phyloP scores from a whole-genome alignment of 2,888 invertebrate species.

The Lagria hirta region DNA sequence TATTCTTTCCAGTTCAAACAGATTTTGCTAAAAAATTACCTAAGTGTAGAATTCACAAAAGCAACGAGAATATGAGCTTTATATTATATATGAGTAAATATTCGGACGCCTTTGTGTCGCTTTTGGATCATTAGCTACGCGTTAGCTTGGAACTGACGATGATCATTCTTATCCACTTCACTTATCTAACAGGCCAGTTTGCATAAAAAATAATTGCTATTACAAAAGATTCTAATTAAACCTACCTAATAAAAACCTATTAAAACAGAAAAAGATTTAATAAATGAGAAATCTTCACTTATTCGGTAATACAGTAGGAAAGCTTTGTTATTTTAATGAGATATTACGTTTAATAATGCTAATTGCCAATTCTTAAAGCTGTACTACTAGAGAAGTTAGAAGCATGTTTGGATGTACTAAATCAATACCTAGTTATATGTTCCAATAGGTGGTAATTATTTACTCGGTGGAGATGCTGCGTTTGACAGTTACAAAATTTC shows the following conservation, averaged over 20 bases:
- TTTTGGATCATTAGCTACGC: constrained; percentile 50
- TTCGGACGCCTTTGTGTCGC: constrained; percentile 51
- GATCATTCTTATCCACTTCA: constrained; percentile 50
- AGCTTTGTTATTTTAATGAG: no score
- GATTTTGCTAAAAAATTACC: no score
- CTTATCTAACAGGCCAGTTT: constrained; percentile 36
- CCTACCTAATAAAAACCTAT: no score
- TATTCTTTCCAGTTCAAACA: no score
- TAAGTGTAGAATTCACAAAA: no score
- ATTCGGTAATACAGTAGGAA: no score
- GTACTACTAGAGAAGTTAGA: constrained; percentile 24
- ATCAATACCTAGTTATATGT: constrained; percentile 43
- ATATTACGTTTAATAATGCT: constrained; percentile 32
- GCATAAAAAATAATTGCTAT: constrained; percentile 17
- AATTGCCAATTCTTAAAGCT: constrained; percentile 36
- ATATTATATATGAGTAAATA: no score
- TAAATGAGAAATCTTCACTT: no score
- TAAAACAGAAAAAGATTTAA: no score
- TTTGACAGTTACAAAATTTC: constrained; percentile 40
- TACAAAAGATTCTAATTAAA: no score
- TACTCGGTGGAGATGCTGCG: constrained; percentile 37
- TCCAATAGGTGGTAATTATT: constrained; percentile 43
- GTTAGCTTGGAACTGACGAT: constrained; percentile 50
- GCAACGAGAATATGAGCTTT: no score
- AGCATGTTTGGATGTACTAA: constrained; percentile 33